A percentile compares a stretch with the other conserved stretches of the same genome.
Evolutionary conservation across 2,113 vertebrate species (phyloP).

Genomic region (Anthoscopus minutus): DNA sequence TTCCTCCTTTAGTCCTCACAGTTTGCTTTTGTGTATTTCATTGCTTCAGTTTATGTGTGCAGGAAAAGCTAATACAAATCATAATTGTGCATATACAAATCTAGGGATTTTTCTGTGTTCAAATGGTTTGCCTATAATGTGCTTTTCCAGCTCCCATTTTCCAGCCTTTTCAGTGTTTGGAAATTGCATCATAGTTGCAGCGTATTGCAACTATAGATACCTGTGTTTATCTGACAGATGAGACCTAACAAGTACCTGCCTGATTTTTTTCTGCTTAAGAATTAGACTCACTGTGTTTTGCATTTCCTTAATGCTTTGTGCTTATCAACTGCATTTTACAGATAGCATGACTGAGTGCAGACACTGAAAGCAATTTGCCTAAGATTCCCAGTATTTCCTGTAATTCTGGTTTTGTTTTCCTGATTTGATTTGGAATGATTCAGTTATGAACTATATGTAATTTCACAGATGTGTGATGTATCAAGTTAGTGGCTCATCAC

Average conservation of each 20-base stretch:
- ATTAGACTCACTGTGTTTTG: background rate
- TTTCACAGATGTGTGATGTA: constrained; percentile 21
- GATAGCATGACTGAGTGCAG: constrained; percentile 4
- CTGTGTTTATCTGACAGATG: background rate
- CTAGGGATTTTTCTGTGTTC: background rate
- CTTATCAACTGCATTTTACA: background rate
- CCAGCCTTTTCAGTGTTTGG: background rate
- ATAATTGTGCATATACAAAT: background rate
- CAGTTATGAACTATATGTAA: constrained; percentile 1
- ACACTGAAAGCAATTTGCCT: background rate
- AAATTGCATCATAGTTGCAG: background rate
- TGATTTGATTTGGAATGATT: constrained; percentile 55
- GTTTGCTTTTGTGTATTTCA: background rate
- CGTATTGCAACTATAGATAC: background rate
- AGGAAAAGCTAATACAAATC: background rate
- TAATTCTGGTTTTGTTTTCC: constrained; percentile 40
- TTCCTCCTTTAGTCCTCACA: background rate
- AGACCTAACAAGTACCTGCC: background rate
- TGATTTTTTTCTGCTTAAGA: background rate
- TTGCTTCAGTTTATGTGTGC: background rate
- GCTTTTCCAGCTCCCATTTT: background rate
- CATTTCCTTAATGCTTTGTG: background rate
- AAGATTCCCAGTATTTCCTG: constrained; percentile 41
- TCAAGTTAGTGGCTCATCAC: constrained; percentile 5
- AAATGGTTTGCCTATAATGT: background rate